Conservation (phyloP, 2,888 invertebrate species). For the Orthonychiurus folsomi region DNA sequence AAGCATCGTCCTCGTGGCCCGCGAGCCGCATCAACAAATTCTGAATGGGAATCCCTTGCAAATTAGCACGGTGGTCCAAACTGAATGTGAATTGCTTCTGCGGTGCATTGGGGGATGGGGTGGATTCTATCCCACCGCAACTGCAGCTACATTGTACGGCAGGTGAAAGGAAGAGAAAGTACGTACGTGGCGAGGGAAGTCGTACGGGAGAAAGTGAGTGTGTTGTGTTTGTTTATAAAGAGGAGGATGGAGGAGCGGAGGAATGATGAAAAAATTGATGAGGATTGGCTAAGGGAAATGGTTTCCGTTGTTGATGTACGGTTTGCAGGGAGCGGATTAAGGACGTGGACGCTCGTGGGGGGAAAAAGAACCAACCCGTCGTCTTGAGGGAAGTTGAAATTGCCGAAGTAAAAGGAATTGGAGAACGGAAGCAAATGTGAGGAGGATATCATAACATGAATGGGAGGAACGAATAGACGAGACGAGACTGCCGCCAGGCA, state of each 20-base stretch:
- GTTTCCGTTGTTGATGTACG: not conserved
- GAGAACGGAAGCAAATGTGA: conserved; percentile 6
- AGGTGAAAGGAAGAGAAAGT: no score
- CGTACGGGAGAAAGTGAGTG: not conserved
- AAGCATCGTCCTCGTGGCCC: no score
- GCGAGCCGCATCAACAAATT: not conserved
- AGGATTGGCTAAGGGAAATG: not conserved
- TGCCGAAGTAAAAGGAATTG: conserved; percentile 3
- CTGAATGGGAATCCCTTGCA: not conserved
- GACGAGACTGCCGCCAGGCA: not conserved
- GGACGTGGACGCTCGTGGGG: no score
- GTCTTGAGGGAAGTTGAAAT: no score
- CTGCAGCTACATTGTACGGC: no score
- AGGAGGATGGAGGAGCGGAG: not conserved
- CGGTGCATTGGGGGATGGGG: no score
- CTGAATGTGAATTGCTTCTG: no score
- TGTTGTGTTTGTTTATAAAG: not conserved
- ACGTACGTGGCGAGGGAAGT: no score
- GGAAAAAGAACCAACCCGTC: no score
- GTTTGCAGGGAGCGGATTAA: not conserved
- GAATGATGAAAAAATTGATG: conserved; percentile 1
- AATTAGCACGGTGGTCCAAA: no score
- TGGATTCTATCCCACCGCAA: no score
- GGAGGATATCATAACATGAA: conserved; percentile 3
- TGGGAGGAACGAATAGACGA: not conserved